phyloP scores from a whole-genome alignment of 2,797 vertebrate species.

The Argya squamiceps region DNA sequence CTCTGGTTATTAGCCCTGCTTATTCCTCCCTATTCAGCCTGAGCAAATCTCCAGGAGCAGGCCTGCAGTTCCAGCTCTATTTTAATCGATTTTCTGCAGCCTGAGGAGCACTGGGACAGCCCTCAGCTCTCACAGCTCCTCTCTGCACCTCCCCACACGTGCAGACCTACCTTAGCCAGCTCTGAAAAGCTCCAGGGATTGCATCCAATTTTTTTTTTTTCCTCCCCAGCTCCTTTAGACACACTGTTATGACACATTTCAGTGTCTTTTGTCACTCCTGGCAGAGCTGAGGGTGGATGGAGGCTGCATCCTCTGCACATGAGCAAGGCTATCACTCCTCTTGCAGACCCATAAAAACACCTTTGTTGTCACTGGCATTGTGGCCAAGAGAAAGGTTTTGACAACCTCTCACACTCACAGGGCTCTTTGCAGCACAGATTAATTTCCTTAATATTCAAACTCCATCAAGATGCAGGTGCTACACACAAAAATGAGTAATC shows the following conservation, averaged over 20 bases:
- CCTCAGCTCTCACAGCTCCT: neutral
- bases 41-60: constrained; percentile 18
- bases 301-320: neutral
- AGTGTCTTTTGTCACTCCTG: neutral
- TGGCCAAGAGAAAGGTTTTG: neutral
- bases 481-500: neutral
- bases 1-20: neutral
- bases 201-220: neutral
- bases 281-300: neutral
- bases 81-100: neutral
- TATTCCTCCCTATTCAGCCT: neutral
- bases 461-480: neutral
- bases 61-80: neutral
- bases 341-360: neutral
- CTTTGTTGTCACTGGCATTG: neutral
- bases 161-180: neutral
- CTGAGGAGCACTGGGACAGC: neutral
- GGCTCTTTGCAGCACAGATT: neutral
- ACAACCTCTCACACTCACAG: neutral
- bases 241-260: neutral
- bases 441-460: neutral
- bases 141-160: neutral
- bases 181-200: neutral
- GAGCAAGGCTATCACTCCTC: neutral
- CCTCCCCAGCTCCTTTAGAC: neutral